Conservation (phyloP, 2,797 vertebrate species). For the Poeciliopsis paucimaculata region DNA sequence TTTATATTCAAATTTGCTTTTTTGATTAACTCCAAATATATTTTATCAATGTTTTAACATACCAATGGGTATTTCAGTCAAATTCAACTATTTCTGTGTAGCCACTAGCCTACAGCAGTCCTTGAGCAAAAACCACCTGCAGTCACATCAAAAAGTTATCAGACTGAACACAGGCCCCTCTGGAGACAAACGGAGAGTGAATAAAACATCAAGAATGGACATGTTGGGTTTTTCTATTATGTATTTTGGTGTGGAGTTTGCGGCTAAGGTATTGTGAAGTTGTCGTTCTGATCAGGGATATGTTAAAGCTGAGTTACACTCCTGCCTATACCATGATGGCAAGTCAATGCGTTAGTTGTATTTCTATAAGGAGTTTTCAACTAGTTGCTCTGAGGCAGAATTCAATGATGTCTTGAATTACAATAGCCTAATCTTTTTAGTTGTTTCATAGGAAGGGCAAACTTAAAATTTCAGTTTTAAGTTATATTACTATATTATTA, state of each 20-base stretch:
- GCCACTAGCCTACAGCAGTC: background rate
- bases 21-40: background rate
- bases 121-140: conserved; percentile 7
- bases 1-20: background rate
- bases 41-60: background rate
- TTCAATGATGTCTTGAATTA: conserved; percentile 4
- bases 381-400: background rate
- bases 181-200: background rate
- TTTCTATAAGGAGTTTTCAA: background rate
- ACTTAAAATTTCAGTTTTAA: background rate
- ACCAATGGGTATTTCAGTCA: background rate
- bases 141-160: conserved; percentile 15
- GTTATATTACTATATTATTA: too few relatives aligned
- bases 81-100: background rate
- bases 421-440: background rate
- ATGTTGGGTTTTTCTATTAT: conserved; percentile 8
- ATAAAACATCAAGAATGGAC: background rate
- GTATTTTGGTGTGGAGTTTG: background rate
- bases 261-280: background rate
- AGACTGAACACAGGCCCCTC: background rate
- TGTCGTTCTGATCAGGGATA: background rate
- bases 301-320: background rate
- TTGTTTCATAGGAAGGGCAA: background rate
- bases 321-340: background rate
- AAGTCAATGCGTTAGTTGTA: background rate